These are phyloP conservation scores for Dinocampus coccinellae DNA, from an alignment of 2,888 invertebrate genomes.

Conservation along the genomic window DNA sequence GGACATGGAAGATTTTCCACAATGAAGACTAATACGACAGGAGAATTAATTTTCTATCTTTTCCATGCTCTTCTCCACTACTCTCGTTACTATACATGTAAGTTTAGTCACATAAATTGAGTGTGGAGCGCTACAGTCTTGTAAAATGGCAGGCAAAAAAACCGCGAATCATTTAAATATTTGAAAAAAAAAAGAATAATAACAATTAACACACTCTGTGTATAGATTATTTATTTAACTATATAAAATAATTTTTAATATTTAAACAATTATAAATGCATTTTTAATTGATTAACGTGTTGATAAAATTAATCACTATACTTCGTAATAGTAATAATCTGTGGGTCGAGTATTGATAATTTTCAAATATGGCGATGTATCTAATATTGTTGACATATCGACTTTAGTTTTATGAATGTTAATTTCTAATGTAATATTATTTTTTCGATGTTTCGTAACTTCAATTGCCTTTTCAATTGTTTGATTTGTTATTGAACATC, in stretches of 20 bases:
- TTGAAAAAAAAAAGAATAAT: too few relatives aligned
- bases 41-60: background rate
- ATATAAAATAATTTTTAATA: background rate
- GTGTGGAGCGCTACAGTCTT: too few relatives aligned
- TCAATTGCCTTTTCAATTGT: slow-evolving; percentile 55
- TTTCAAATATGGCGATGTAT: slow-evolving; percentile 57
- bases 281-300: background rate
- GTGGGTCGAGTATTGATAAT: slow-evolving; percentile 50
- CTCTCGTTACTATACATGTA: too few relatives aligned
- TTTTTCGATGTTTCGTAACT: slow-evolving; percentile 55
- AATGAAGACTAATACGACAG: background rate
- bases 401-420: slow-evolving; percentile 54
- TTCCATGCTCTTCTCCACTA: too few relatives aligned
- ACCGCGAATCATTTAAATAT: too few relatives aligned
- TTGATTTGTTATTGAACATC: slow-evolving; percentile 53
- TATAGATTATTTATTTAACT: background rate
- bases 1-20: slow-evolving; percentile 1
- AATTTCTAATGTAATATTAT: slow-evolving; percentile 57
- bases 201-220: too few relatives aligned
- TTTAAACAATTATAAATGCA: background rate
- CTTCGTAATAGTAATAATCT: slow-evolving; percentile 1
- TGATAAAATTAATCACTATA: too few relatives aligned
- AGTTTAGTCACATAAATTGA: too few relatives aligned
- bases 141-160: too few relatives aligned
- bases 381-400: slow-evolving; percentile 36